Evolutionary conservation across 2,888 invertebrate species (phyloP).

Genomic region (Coremacera marginata): DNA sequence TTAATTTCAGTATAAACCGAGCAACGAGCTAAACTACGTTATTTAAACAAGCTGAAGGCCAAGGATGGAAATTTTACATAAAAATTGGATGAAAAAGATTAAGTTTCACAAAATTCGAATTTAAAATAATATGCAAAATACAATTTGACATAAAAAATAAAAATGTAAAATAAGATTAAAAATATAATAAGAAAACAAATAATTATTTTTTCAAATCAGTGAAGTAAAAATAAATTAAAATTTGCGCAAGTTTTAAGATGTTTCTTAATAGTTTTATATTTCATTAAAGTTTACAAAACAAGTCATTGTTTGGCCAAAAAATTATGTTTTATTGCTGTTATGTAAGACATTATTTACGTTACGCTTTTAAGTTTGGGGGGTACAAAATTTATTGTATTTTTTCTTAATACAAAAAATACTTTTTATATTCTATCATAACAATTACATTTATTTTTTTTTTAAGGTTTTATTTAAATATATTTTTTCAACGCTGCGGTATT

Average conservation of each 20-base stretch:
- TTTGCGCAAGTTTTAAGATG: background rate
- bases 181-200: background rate
- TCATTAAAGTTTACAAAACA: background rate
- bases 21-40: too few species aligned
- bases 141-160: too few species aligned
- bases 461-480: too few species aligned
- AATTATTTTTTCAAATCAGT: background rate
- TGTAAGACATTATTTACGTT: background rate
- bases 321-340: background rate
- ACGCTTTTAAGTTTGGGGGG: background rate
- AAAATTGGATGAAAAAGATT: too few species aligned
- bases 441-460: too few species aligned
- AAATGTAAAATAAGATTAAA: too few species aligned
- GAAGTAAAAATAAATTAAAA: background rate
- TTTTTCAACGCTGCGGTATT: too few species aligned
- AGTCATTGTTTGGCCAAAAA: background rate
- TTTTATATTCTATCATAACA: background rate
- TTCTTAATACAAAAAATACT: conserved; percentile 1
- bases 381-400: background rate
- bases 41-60: too few species aligned
- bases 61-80: too few species aligned
- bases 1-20: background rate
- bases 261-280: too few species aligned
- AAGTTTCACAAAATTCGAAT: too few species aligned
- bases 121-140: too few species aligned